phyloP scores from a whole-genome alignment of 2,113 vertebrate species.

The Carettochelys insculpta region DNA sequence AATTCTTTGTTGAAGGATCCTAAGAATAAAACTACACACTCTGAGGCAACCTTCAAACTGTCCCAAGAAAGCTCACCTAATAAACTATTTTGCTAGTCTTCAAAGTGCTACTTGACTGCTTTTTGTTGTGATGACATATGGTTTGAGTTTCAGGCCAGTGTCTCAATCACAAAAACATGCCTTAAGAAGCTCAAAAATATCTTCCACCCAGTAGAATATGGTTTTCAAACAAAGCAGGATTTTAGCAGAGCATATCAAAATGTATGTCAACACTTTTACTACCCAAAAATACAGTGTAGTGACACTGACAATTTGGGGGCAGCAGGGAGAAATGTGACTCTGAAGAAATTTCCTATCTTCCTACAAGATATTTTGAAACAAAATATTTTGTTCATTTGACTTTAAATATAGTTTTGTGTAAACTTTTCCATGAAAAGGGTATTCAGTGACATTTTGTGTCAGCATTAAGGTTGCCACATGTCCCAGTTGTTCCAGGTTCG shows the following conservation, averaged over 20 bases:
- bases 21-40: slow-evolving; percentile 54
- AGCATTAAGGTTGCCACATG: not conserved
- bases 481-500: not conserved
- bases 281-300: not conserved
- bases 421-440: not conserved
- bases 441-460: not conserved
- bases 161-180: not conserved
- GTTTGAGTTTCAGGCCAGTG: not conserved
- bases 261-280: not conserved
- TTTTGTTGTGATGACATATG: too few relatives aligned
- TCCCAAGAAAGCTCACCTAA: too few relatives aligned
- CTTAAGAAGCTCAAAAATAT: not conserved
- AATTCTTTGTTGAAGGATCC: not conserved
- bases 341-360: not conserved
- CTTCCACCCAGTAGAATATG: not conserved
- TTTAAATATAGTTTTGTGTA: not conserved
- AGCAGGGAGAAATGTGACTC: not conserved
- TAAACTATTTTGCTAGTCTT: too few relatives aligned
- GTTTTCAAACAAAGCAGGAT: not conserved
- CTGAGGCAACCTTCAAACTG: slow-evolving; percentile 51
- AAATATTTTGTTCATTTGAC: not conserved
- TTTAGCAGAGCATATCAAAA: not conserved
- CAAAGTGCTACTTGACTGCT: too few relatives aligned
- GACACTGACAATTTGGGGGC: not conserved
- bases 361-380: not conserved